A percentile compares a stretch with the other conserved stretches of the same genome.
Evolutionary conservation across 2,797 vertebrate genomes (phyloP).

Genomic region (Sciurus vulgaris): DNA sequence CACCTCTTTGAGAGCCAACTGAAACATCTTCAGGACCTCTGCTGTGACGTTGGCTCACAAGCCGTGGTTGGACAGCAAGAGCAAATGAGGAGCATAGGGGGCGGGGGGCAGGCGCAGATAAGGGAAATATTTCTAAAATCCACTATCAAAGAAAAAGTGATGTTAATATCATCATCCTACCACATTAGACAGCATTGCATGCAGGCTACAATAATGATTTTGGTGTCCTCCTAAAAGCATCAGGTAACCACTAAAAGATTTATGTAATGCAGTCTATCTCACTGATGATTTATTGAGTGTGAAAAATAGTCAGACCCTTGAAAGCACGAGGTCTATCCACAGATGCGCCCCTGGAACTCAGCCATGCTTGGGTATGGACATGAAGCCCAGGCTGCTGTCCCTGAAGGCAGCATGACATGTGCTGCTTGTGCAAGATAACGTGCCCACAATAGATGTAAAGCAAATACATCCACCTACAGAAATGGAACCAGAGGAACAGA

Average conservation of each 20-base stretch:
- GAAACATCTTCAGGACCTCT: accelerated
- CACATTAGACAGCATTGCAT: background rate
- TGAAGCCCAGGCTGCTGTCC: background rate
- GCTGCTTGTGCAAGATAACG: background rate
- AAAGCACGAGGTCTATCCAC: constrained; percentile 41
- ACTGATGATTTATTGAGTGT: constrained; percentile 9
- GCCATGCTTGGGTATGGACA: background rate
- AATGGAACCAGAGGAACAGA: background rate
- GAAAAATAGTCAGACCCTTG: constrained; percentile 6
- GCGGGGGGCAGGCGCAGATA: background rate
- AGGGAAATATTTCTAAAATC: background rate
- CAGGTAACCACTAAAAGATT: background rate
- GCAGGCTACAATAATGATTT: background rate
- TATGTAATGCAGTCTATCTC: background rate
- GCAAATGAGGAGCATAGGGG: background rate
- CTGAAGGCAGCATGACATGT: background rate
- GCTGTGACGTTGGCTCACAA: background rate
- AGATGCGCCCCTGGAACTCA: constrained; percentile 37
- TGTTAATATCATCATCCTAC: background rate
- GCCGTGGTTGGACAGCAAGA: background rate
- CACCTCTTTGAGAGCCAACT: background rate
- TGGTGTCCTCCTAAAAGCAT: background rate
- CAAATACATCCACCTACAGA: background rate
- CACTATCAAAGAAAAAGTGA: background rate
- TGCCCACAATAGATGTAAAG: background rate